Conservation (phyloP, 35 echinoderm and acorn worm genomes). For the Lytechinus variegatus region DNA sequence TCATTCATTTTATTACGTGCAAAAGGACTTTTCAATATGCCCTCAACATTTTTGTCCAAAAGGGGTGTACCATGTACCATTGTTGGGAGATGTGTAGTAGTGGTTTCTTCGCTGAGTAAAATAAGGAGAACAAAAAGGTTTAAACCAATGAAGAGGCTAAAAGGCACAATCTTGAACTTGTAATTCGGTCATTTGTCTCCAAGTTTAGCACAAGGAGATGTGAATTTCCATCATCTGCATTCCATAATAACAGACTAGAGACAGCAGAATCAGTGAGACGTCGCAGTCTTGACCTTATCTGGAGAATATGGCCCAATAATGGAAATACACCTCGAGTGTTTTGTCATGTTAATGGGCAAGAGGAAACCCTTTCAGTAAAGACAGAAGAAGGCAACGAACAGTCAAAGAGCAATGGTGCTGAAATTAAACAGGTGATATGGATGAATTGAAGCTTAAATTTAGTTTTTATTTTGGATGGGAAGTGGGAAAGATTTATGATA, state of each 20-base stretch:
- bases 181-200: not conserved
- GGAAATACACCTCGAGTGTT: constrained; percentile 61
- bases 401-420: constrained; percentile 67
- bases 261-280: constrained; percentile 54
- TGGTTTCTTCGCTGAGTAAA: too few species aligned
- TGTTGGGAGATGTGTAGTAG: too few species aligned
- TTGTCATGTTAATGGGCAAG: constrained; percentile 69
- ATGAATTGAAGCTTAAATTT: not conserved
- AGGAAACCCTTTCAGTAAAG: constrained; percentile 72
- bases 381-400: constrained; percentile 78
- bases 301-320: constrained; percentile 70
- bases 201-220: constrained; percentile 70
- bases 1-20: too few species aligned
- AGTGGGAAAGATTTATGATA: too few species aligned
- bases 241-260: constrained; percentile 63
- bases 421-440: constrained; percentile 76
- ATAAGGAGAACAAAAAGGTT: too few species aligned
- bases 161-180: too few species aligned
- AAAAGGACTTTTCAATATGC: too few species aligned
- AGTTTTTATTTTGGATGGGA: too few species aligned
- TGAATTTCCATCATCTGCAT: constrained; percentile 67
- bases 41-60: too few species aligned
- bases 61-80: too few species aligned
- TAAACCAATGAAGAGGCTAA: too few species aligned
- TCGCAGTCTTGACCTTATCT: not conserved